These are phyloP conservation scores for Holothuria glaberrima DNA, from an alignment of 35 echinoderm and acorn worm genomes.

Conservation along the genomic window DNA sequence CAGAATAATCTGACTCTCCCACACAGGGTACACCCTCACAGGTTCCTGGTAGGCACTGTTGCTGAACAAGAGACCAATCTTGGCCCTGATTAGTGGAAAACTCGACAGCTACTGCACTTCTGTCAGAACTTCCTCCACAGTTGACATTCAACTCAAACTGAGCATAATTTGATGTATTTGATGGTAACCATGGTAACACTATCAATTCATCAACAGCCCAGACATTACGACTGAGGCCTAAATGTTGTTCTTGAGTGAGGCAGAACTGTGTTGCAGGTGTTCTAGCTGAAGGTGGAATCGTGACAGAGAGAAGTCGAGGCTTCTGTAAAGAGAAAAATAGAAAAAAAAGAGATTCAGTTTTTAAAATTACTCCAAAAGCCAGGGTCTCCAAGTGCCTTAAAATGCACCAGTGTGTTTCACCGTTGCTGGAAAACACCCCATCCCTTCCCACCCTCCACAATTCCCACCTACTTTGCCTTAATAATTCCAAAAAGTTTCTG, in stretches of 20 bases:
- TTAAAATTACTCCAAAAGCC: not conserved
- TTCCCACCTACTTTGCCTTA: too few species aligned
- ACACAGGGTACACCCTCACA: constrained; percentile 57
- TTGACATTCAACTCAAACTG: constrained; percentile 34
- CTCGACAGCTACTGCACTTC: constrained; percentile 62
- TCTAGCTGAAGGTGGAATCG: constrained; percentile 65
- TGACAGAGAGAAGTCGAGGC: constrained; percentile 77
- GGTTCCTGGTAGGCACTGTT: constrained; percentile 71
- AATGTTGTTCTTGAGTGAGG: constrained; percentile 66
- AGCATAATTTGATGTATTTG: constrained; percentile 1
- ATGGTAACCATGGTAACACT: constrained; percentile 76
- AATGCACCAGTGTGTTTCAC: too few species aligned
- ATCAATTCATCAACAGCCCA: constrained; percentile 87
- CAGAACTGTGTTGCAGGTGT: constrained; percentile 78
- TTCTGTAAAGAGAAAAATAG: constrained; percentile 60
- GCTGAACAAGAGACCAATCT: constrained; percentile 75
- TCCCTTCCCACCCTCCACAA: too few species aligned
- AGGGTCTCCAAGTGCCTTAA: too few species aligned
- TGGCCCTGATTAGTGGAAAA: constrained; percentile 89
- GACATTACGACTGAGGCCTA: constrained; percentile 86
- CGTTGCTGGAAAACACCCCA: too few species aligned
- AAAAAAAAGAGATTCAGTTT: not conserved
- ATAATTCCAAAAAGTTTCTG: too few species aligned
- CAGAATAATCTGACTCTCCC: constrained; percentile 67
- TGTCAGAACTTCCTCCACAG: not conserved